Base-by-base conservation (phyloP, 2,113 vertebrate species). In the Romanogobio albipinnatus region DNA sequence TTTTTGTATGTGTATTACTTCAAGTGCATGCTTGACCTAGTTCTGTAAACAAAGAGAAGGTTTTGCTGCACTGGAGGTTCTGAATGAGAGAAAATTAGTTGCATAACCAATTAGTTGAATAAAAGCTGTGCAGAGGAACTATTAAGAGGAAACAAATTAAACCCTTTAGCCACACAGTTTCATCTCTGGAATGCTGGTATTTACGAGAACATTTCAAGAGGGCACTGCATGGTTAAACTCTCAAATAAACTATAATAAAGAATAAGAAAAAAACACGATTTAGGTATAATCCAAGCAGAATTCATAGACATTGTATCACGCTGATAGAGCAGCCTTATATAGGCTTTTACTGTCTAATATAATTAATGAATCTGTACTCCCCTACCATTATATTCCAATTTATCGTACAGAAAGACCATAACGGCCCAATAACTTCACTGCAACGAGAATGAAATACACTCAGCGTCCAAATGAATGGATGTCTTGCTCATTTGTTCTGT, bases 371-470 rank as follows among this genome's bases (percentile, higher is more conserved):
- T 84, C 76, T 66, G 58, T 82, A 83, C 80, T 85, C 81, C 76
- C 49, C 66, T 82, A 77, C 83, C 84, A 90, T 90, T 88, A 90
- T 82, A 88, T 86, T 81, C 77, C 83, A 88, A 84, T 90, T 87
- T 82, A 86, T 88, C 59, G 59, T 82, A 70, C 59, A 86, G 81
- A 49, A 71, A 66, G 85, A 47, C 61, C 76, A 84, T 81, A 85
- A 86, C 64, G 49, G 74, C 43, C 83, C 78, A 76, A 86, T 86
- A 88, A 86, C 77, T 84, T 81, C 79, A 49, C 78, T 33, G 59
- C 74, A 89, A 83, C 58, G 81, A 84, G 71, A 84, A 84, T 78
- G 71, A 80, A 84, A 80, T 66, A 86, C 78, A 83, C 80, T 81
- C 68, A 75, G 76, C n/a, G 1, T 71, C 86, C n/a, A 84, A 59